phyloP scores from a whole-genome alignment of 2,888 invertebrate genomes.

The Leptura quadrifasciata region DNA sequence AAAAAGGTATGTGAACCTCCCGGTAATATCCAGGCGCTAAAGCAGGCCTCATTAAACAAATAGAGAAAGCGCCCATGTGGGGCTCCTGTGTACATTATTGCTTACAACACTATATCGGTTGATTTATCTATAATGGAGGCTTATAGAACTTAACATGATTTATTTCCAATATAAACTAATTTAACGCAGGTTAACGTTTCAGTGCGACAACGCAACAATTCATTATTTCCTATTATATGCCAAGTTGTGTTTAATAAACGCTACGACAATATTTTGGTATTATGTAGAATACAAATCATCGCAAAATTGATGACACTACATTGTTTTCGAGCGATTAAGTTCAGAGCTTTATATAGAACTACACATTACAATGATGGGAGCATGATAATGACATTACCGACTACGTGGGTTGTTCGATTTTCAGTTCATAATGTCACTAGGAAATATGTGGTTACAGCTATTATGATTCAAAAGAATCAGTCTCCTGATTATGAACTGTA shows the following conservation, averaged over 20 bases:
- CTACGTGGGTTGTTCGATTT: neutral
- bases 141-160: constrained; percentile 41
- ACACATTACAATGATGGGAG: neutral
- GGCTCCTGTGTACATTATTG: constrained; percentile 18
- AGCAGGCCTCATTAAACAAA: constrained; percentile 11
- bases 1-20: neutral
- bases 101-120: constrained; percentile 32
- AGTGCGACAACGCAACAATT: constrained; percentile 35
- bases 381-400: neutral
- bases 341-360: neutral
- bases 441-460: too few relatives aligned
- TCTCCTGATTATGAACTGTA: too few relatives aligned
- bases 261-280: constrained; percentile 32
- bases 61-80: constrained; percentile 13
- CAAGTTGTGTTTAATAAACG: constrained; percentile 39
- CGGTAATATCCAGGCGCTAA: neutral
- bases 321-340: constrained; percentile 39
- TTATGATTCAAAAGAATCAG: too few relatives aligned
- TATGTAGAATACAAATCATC: constrained; percentile 31
- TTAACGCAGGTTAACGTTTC: constrained; percentile 53
- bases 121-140: constrained; percentile 36
- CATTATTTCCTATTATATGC: constrained; percentile 40
- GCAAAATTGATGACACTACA: constrained; percentile 18
- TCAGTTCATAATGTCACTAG: too few relatives aligned
- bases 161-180: constrained; percentile 48